phyloP scores from a whole-genome alignment of 2,113 vertebrate species.

The Dendrocopos noguchii region DNA sequence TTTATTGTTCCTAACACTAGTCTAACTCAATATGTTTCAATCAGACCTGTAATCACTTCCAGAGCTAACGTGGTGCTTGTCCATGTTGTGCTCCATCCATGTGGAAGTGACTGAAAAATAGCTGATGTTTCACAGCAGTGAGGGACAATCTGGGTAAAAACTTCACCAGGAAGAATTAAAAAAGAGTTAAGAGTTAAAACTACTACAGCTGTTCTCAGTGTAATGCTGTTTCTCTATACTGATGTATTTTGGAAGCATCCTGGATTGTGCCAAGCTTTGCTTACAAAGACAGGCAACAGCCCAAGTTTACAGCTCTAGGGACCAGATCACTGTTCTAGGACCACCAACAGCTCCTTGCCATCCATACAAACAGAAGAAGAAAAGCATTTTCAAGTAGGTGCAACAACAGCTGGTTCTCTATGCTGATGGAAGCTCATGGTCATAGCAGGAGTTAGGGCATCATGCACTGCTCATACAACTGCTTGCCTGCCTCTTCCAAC shows the following conservation, averaged over 20 bases:
- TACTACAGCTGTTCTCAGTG: background rate
- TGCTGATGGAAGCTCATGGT: accelerated
- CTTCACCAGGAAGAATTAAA: background rate
- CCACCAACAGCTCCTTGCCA: background rate
- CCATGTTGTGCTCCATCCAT: background rate
- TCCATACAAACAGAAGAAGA: background rate
- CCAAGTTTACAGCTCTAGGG: background rate
- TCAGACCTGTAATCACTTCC: background rate
- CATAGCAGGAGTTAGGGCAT: background rate
- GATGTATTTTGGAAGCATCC: background rate
- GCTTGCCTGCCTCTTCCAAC: background rate
- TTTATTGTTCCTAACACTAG: background rate
- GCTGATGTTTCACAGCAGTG: background rate
- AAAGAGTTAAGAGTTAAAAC: background rate
- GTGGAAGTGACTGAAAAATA: background rate
- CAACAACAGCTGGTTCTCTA: background rate
- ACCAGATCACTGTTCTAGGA: background rate
- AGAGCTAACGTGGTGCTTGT: background rate
- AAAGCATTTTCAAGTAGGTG: background rate
- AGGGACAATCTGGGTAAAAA: background rate
- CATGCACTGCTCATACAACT: background rate
- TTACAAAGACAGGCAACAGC: accelerated
- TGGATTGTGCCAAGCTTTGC: background rate
- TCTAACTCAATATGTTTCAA: background rate
- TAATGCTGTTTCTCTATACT: too few species aligned